Base-by-base conservation (phyloP, 2,888 invertebrate genomes). In the Drosophila anomalata region DNA sequence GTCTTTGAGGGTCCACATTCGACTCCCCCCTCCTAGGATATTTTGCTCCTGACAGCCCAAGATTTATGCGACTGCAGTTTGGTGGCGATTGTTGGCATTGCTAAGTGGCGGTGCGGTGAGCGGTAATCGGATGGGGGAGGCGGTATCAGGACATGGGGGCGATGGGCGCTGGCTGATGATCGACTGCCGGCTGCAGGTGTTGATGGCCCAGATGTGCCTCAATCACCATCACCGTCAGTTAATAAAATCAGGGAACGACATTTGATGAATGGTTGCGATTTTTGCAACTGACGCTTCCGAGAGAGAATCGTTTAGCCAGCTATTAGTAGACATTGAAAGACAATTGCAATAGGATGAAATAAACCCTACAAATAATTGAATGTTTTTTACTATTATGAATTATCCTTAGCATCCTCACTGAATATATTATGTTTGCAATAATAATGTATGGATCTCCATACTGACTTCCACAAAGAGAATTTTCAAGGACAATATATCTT, bases 151-250 rank as follows among this genome's bases (percentile, higher is more conserved):
- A 3, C 17, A 8, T 11, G 9, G 12, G 52, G 3, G 36, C 3
- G 24, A 11, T 26, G 41, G 58, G 20, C 2, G 17, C 14, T 39
- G 46, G 39, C 20, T 24, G 54, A 65, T 66, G 66, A 65, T 65
- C 63, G 63, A 65, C 61, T 70, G 41, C 75, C 67, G 46, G 41
- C 60, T 69, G 87, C 77, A 87, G 82, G 87, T 87, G 82, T 74
- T 81, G 75, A 81, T 87, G 77, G 81, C 85, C 77, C 87, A 81
- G 82, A 77, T 87, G 87, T 85, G 79, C 85, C 77, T 84, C 82
- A 82, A 87, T 82, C 85, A 84, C 84, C 81, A 81, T 81, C 81
- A 81, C 78, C 79, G 85, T 87, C 87, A 85, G 85, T 82, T 85
- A 82, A 82, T 82, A 87, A 82, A 82, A 87, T 82, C 82, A 77